Conservation (phyloP, 92 coral and sea anemone genomes). For the Siderastrea siderea region DNA sequence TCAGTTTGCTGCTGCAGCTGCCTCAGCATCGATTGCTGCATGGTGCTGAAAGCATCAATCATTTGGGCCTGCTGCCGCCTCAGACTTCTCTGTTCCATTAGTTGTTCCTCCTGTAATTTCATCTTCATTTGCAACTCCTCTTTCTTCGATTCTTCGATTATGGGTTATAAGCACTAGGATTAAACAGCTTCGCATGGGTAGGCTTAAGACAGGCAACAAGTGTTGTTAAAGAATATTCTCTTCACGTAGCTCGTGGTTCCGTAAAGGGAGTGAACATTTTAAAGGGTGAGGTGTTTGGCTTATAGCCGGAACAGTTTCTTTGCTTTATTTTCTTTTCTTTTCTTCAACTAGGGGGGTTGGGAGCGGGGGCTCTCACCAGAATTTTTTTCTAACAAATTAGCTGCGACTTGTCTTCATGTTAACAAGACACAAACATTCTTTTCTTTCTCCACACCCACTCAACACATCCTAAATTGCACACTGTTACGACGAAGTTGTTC, state of each 20-base stretch:
- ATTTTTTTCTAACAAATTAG: background rate
- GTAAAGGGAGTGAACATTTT: too few relatives aligned
- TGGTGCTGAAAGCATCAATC: conserved; percentile 12
- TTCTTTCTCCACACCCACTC: background rate
- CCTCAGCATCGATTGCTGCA: conserved; percentile 22
- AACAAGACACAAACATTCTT: background rate
- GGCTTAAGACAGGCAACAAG: conserved; percentile 5
- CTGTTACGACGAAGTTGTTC: background rate
- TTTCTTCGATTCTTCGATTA: background rate
- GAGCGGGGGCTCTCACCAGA: background rate
- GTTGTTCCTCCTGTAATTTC: conserved; percentile 11
- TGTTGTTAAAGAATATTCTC: background rate
- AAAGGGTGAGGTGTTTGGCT: background rate
- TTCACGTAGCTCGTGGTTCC: too few relatives aligned
- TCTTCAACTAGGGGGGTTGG: too few relatives aligned
- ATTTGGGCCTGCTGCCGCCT: conserved; percentile 22
- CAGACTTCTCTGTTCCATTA: conserved; percentile 14
- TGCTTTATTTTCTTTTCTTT: too few relatives aligned
- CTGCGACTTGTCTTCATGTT: background rate
- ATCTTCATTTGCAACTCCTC: conserved; percentile 10
- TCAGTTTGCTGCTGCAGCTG: conserved; percentile 23
- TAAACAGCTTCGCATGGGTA: background rate
- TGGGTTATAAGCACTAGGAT: background rate
- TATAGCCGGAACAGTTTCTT: too few relatives aligned
- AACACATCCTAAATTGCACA: background rate